phyloP scores from a whole-genome alignment of 2,113 vertebrate genomes.

The Gavia stellata region DNA sequence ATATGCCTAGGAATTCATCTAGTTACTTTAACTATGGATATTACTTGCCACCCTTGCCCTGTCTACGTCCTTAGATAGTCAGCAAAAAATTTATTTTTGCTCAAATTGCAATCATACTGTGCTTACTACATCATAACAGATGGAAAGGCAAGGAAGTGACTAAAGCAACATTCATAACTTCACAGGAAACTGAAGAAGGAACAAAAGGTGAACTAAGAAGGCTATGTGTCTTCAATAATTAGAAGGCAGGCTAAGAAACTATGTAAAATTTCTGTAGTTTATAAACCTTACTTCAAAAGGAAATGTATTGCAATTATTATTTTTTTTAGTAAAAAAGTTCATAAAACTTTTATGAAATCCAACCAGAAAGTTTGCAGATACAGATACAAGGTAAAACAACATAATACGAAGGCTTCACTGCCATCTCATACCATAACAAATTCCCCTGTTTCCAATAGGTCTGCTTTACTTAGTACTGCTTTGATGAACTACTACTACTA shows the following conservation, averaged over 20 bases:
- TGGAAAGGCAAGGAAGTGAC: neutral
- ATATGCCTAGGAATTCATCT: neutral
- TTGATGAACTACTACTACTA: neutral
- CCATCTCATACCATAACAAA: neutral
- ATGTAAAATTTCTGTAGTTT: neutral
- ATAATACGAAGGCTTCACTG: neutral
- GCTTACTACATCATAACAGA: neutral
- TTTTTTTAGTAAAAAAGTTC: neutral
- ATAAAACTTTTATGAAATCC: neutral
- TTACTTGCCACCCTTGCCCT: neutral
- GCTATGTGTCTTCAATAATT: neutral
- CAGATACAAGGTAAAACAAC: neutral
- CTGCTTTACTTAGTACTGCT: neutral
- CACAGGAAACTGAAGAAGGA: neutral
- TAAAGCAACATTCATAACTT: neutral
- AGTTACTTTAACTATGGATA: neutral
- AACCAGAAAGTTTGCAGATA: neutral
- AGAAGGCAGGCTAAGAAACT: neutral
- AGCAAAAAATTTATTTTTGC: neutral
- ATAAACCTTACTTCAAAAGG: neutral
- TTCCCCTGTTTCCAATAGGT: neutral
- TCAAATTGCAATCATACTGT: neutral
- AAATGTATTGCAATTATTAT: neutral
- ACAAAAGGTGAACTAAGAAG: neutral
- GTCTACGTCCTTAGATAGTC: neutral